Base-by-base conservation (phyloP, 1,140 invertebrate species). In the Cepaea nemoralis region DNA sequence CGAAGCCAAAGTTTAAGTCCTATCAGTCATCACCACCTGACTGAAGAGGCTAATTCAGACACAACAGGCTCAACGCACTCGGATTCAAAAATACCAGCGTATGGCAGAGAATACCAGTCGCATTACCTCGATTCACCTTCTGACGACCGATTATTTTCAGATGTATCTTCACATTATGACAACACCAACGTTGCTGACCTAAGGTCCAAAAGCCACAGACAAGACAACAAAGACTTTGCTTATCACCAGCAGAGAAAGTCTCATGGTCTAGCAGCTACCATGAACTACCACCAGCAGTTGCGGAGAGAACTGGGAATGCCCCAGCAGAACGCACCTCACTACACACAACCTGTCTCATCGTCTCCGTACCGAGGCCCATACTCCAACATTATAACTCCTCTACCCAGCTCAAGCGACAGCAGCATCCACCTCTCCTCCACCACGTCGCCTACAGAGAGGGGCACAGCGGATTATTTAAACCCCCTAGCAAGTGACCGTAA, bases 231-330 rank as follows among this genome's bases (percentile, higher is more conserved):
- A 31, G 1, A 31, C 22, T 5, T 31, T 31, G 45, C 8, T 48
- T 19, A 48, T 8, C 1, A 27, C 40, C 48, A 0, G 5, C 40
- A n/a, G 19, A 45, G 3, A 27, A 42, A 74, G 6, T n/a, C 37
- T 19, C 39, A 45, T 33, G 71, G 71, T 0, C 22, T 74, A 24
- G 71, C 71, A 0, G 71, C 71, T 42, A 74, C 71, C 5, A 42
- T 77, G 33, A 77, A 77, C 75, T 77, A 77, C 75, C 75, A 77
- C 55, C 75, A 77, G 35, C 75, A 77, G 59, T 55, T 77, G 37
- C 27, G 75, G 19, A 77, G 33, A 77, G 75, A 77, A 45, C 39
- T 77, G 39, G 75, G 75, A 27, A 77, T 77, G 75, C 75, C 75
- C 22, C 75, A 66, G 19, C 33, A 50, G 14, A 33, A 55, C 19